Conservation (phyloP, 1,140 invertebrate genomes). For the Macrobrachium nipponense region DNA sequence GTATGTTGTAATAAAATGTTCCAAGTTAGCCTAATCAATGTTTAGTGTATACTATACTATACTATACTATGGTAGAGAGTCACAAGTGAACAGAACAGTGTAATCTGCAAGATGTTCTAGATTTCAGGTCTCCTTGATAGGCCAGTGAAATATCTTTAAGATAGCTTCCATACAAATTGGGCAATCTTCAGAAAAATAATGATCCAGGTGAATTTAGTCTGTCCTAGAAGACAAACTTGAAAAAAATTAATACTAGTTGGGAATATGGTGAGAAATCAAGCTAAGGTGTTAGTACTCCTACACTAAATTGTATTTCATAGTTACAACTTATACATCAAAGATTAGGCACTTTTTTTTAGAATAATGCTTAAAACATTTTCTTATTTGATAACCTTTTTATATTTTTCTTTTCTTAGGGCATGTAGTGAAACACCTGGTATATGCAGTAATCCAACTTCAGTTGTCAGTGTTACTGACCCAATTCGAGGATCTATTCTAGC, state of each 20-base stretch:
- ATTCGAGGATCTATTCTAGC: constrained; percentile 32
- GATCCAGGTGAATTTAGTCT: too few species aligned
- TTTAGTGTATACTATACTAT: too few species aligned
- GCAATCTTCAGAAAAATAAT: too few species aligned
- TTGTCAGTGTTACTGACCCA: constrained; percentile 36
- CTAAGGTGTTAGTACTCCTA: background rate
- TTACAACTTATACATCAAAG: background rate
- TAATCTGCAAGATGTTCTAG: background rate
- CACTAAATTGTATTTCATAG: background rate
- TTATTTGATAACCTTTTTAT: background rate
- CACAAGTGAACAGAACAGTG: too few species aligned
- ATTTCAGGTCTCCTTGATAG: background rate
- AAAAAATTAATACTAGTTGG: too few species aligned
- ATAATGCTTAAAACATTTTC: background rate
- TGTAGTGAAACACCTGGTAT: constrained; percentile 36
- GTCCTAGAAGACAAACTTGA: too few species aligned
- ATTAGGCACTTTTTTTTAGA: background rate
- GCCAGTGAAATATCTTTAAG: too few species aligned
- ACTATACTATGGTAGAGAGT: too few species aligned
- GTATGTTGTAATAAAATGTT: too few species aligned
- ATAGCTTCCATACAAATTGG: too few species aligned
- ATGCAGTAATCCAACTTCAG: constrained; percentile 39
- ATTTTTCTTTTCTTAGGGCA: constrained; percentile 9
- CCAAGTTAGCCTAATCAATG: too few species aligned
- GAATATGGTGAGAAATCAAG: too few species aligned